Base-by-base conservation (phyloP, 2,888 invertebrate species). In the Encarsia formosa region DNA sequence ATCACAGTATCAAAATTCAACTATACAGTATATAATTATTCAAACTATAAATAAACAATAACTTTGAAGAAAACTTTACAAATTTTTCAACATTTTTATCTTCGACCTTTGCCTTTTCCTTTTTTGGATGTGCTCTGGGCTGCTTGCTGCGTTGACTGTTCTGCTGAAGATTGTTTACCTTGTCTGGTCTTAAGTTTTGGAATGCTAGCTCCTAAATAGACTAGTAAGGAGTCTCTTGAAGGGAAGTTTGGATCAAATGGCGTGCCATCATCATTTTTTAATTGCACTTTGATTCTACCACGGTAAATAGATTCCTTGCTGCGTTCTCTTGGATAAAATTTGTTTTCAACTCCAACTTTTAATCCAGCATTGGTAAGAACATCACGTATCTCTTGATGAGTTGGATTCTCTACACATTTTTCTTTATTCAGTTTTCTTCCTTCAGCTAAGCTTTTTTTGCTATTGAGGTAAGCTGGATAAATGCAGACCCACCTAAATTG, bases 381-480 rank as follows among this genome's bases (percentile, higher is more conserved):
- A 78, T 98, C 97, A 58, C 90, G 82, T 56, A 99, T 97, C 77
- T 99, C 99, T 64, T 89, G 86, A 71, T 88, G 88, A 0, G 93
- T 93, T 13, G 99, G 99, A 75, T 96, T 95, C 63, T 97, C 95
- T 1, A 98, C 88, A 71, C 92, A 93, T 70, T 85, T 84, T 2
- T 85, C 81, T 75, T 92, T 92, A 1, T 89, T 76, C 19, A 99
- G 77, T 61, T 86, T 83, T 26, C 99, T 80, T 5, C 99, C 99
- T 73, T 95, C 87, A 2, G 90, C 90, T 15, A 89, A 73, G 0
- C 93, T 89, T 72, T 91, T 95, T 69, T 93, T 95, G 64, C 87
- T 91, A 70, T 99, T 98, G 43, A 99, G 79, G 66, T 98, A 99
- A 0, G 93, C 88, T 49, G 99, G 99, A 74, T 99, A 99, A 56